Evolutionary conservation across 2,888 invertebrate species (phyloP), one percentile per base, ranked within the genome.

Genomic region (Dione juno): DNA sequence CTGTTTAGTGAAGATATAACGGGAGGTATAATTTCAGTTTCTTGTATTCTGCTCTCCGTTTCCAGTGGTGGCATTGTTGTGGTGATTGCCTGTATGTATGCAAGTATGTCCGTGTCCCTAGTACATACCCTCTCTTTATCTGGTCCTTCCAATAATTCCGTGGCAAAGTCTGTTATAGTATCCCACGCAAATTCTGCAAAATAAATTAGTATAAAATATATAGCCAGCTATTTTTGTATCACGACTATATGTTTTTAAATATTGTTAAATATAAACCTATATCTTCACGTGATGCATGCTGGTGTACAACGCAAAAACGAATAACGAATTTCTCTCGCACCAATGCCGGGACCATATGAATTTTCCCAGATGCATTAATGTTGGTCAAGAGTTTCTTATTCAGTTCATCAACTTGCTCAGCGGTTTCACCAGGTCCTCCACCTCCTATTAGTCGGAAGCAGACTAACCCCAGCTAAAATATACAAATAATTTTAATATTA

Each of bases 261-360:
- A 45, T 40, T 19, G 7, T 61, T 28, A 45, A 58, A 45, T 77
- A 43, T 28, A 14, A 86, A 96, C 96, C 96, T 74, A 97, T 96
- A 83, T 97, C 97, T 69, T 95, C 96, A 59, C 97, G 96, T 0
- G 95, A 96, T 10, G 99, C 97, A 85, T 98, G 96, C 85, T 98
- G 98, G 3, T 98, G 96, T 54, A 98, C 97, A 0, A 98, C 97
- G 83, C 98, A 99, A 92, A 99, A 99, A 69, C 99, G 94, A 79
- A 99, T 98, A 64, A 98, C 97, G 84, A 97, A 99, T 80, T 96
- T 96, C 63, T 98, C 98, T 81, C 97, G 96, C 21, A 98, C 96
- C 57, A 95, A 96, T 0, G 99, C 97, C 0, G 99, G 99, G 13
- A 99, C 99, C 99, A 99, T 99, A 87, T 99, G 99, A 73, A 99